Percentiles rank a stretch among this genome's conserved stretches.
phyloP scores from a whole-genome alignment of 2,113 vertebrate species.

The Perognathus longimembris region DNA sequence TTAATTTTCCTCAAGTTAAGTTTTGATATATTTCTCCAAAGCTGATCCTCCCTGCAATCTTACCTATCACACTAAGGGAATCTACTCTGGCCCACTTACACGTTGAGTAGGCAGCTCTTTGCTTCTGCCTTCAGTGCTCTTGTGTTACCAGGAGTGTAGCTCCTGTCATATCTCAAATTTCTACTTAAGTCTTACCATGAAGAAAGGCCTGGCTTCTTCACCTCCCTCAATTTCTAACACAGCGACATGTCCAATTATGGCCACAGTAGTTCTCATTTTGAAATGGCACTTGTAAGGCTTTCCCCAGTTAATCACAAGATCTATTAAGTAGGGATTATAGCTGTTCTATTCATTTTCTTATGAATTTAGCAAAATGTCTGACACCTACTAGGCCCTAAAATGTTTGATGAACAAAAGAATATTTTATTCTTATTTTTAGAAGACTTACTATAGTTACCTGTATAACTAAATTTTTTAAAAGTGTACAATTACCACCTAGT shows the following conservation, averaged over 20 bases:
- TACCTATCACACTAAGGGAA: background rate
- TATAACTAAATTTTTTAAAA: background rate
- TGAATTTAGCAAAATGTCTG: background rate
- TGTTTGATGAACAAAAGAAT: background rate
- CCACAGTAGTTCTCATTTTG: background rate
- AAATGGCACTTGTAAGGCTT: background rate
- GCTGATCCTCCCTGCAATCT: background rate
- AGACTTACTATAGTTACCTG: background rate
- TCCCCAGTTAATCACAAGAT: background rate
- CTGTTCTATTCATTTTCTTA: background rate
- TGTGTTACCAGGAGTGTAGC: background rate
- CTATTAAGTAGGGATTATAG: background rate
- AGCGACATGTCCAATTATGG: background rate
- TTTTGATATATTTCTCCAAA: conserved; percentile 42
- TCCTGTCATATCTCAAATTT: background rate
- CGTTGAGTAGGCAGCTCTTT: background rate
- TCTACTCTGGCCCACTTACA: background rate
- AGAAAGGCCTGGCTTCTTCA: background rate
- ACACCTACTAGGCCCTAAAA: background rate
- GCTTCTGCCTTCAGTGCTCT: background rate
- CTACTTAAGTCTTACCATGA: background rate
- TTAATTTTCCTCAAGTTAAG: conserved; percentile 4
- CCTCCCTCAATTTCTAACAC: background rate
- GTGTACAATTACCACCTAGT: background rate
- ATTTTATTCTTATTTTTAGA: background rate